These are phyloP conservation scores for Micrasema longulum DNA, from an alignment of 1,140 invertebrate genomes.

Conservation along the genomic window DNA sequence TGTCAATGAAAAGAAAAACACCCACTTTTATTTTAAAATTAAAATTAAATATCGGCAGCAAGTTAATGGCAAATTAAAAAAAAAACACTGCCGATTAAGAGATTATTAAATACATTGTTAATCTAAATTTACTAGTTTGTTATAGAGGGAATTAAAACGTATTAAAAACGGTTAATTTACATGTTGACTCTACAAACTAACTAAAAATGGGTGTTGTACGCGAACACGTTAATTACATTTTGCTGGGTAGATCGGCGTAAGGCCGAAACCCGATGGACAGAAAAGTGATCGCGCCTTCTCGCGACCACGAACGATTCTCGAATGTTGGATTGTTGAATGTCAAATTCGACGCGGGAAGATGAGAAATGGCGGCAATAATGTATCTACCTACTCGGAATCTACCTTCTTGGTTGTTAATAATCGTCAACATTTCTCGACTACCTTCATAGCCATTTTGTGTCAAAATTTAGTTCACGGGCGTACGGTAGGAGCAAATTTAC, in stretches of 20 bases:
- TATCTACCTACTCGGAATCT: not conserved
- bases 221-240: no score
- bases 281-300: slow-evolving; percentile 8
- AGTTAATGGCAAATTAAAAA: not conserved
- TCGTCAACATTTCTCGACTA: not conserved
- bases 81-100: no score
- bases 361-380: slow-evolving; percentile 37
- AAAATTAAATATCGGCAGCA: not conserved
- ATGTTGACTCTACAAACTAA: no score
- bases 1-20: not conserved
- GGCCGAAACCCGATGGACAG: not conserved
- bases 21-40: not conserved
- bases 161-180: no score
- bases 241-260: not conserved
- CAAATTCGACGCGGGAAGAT: slow-evolving; percentile 38
- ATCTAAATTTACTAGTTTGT: no score
- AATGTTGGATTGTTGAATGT: slow-evolving; percentile 32
- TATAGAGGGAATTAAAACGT: no score
- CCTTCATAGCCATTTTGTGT: not conserved
- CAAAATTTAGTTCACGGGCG: slow-evolving; percentile 13
- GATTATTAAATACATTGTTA: no score
- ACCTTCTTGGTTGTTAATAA: no score
- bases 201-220: no score
- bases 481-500: no score
- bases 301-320: slow-evolving; percentile 13